phyloP scores from a whole-genome alignment of 1,140 invertebrate genomes.

The Rhagoletis zephyria region DNA sequence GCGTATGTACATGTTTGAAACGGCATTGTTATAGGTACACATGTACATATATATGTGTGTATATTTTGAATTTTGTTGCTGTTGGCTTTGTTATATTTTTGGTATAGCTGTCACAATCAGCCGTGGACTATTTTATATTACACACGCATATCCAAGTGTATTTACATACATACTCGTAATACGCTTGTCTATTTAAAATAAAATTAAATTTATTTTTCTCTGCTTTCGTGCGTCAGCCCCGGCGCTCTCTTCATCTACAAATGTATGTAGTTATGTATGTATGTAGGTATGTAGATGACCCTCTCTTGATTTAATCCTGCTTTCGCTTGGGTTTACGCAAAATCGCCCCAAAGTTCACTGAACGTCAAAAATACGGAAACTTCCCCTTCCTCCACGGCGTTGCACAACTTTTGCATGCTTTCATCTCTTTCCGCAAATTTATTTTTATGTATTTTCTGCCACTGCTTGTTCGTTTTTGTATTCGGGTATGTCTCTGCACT shows the following conservation, averaged over 20 bases:
- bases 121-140: neutral
- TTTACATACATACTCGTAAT: conserved; percentile 4
- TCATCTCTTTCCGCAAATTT: conserved; percentile 28
- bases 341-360: conserved; percentile 66
- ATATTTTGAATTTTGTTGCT: conserved; percentile 26
- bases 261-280: no score
- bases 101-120: conserved; percentile 56
- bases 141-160: neutral
- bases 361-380: conserved; percentile 64
- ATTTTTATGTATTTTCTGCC: neutral
- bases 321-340: neutral
- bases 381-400: neutral
- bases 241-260: no score
- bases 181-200: neutral
- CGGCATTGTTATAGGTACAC: conserved; percentile 23
- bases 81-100: conserved; percentile 55
- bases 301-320: neutral
- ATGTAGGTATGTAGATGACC: no score
- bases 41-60: neutral
- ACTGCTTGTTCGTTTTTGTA: neutral
- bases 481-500: conserved; percentile 56
- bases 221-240: neutral
- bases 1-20: neutral
- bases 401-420: neutral
- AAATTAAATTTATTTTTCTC: conserved; percentile 6